A percentile compares a stretch with the other conserved stretches of the same genome.
Evolutionary conservation across 2,888 invertebrate genomes (phyloP).

Genomic region (Venusia cambrica): DNA sequence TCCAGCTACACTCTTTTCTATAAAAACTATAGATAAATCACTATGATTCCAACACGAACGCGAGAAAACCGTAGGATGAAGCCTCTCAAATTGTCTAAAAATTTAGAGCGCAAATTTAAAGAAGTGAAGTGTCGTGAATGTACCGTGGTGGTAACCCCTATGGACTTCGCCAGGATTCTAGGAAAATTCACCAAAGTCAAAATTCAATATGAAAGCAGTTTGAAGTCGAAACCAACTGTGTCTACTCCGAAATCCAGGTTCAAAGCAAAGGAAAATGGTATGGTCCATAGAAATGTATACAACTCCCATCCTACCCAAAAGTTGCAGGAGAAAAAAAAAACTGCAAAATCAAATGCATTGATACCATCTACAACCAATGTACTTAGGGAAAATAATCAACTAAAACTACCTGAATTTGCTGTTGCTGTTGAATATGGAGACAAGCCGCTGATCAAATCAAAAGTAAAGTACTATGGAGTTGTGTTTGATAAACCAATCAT

Average conservation of each 20-base stretch:
- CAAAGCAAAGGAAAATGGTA: constrained; percentile 74
- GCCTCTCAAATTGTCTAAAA: constrained; percentile 56
- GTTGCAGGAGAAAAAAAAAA: constrained; percentile 39
- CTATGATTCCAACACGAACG: constrained; percentile 63
- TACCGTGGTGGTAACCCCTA: constrained; percentile 66
- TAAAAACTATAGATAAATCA: constrained; percentile 24
- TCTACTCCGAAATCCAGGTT: constrained; percentile 49
- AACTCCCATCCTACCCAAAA: constrained; percentile 56
- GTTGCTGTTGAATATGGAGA: constrained; percentile 25
- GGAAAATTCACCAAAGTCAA: constrained; percentile 76
- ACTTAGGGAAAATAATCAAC: constrained; percentile 64
- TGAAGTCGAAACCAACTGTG: constrained; percentile 47
- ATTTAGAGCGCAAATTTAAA: constrained; percentile 62
- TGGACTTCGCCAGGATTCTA: constrained; percentile 75
- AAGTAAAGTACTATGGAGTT: constrained; percentile 61
- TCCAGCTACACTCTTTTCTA: constrained; percentile 33
- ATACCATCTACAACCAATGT: constrained; percentile 46
- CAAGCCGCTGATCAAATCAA: constrained; percentile 36
- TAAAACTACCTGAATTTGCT: constrained; percentile 41
- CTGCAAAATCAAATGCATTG: constrained; percentile 34
- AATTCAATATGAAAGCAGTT: constrained; percentile 68
- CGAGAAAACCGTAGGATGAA: constrained; percentile 54
- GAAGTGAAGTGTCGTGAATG: constrained; percentile 71
- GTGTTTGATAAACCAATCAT: constrained; percentile 55
- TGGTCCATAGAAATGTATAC: constrained; percentile 61